Conservation (phyloP, 2,888 invertebrate species). For the Yponomeuta malinellus region DNA sequence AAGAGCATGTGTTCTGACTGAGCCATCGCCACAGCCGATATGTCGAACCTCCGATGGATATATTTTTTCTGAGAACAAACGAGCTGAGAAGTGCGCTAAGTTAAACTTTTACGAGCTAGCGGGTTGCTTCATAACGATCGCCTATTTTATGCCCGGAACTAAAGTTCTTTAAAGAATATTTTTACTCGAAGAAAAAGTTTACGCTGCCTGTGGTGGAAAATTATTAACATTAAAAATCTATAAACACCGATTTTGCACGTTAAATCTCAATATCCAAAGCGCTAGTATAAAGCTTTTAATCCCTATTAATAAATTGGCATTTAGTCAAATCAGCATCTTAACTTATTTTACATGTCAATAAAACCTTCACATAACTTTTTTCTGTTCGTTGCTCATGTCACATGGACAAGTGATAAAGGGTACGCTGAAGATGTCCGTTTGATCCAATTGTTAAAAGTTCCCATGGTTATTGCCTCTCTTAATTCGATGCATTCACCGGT, state of each 20-base stretch:
- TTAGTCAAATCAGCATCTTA: neutral
- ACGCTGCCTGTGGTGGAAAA: neutral
- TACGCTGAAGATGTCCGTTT: slow-evolving; percentile 36
- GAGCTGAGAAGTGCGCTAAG: slow-evolving; percentile 7
- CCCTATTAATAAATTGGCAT: no score
- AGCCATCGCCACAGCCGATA: neutral
- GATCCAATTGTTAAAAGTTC: slow-evolving; percentile 45
- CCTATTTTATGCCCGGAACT: neutral
- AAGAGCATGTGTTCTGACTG: slow-evolving; percentile 20
- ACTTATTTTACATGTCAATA: neutral
- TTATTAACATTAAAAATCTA: neutral
- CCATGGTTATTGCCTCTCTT: slow-evolving; percentile 52
- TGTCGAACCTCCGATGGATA: slow-evolving; percentile 4
- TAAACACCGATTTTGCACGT: neutral
- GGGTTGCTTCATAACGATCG: slow-evolving; percentile 16
- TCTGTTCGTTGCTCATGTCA: neutral
- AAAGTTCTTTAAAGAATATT: slow-evolving; percentile 2
- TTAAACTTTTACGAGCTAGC: slow-evolving; percentile 11
- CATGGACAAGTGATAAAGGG: slow-evolving; percentile 20
- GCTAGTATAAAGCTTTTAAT: no score
- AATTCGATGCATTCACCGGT: slow-evolving; percentile 52
- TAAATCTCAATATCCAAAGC: neutral
- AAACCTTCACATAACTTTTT: neutral
- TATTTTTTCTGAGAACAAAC: slow-evolving; percentile 8
- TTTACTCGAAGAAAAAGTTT: neutral